Evolutionary conservation across 2,888 invertebrate species (phyloP), one percentile per base, ranked within the genome.

Genomic region (Lepetodrilus schrolli): DNA sequence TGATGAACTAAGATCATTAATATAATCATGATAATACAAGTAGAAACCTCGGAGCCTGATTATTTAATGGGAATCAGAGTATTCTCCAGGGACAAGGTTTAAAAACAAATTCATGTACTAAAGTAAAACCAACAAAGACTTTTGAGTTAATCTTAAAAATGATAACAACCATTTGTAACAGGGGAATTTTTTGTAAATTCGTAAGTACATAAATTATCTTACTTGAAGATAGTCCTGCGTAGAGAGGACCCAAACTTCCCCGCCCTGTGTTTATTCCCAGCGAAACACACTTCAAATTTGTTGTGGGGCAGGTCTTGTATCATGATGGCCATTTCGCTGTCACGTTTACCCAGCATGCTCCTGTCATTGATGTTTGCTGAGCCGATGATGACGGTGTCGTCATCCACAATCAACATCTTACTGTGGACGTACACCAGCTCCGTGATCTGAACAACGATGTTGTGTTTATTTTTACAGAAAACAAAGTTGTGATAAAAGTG

Each of bases 351-450:
- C 71, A 97, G 92, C 93, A 99, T 93, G 73, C 97, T 98, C 70
- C 99, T 92, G 90, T 99, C 99, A 88, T 99, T 99, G 83, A 99
- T 97, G 88, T 99, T 99, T 0, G 99, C 98, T 4, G 98, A 98
- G 20, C 99, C 99, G 85, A 98, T 98, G 78, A 99, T 97, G 0
- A 96, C 94, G 1, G 94, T 88, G 93, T 94, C 94, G 90, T 99
- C 99, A 89, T 99, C 99, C 0, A 95, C 95, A 77, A 99, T 96
- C 91, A 99, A 93, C 74, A 99, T 91, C 91, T 99, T 99, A 74
- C 98, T 97, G 91, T 99, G 99, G 13, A 99, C 97, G 91, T 99
- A 99, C 73, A 99, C 94, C 7, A 99, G 92, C 90, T 99, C 99
- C 0, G 97, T 96, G 65, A 98, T 94, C 92, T 92, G 85, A 10